Evolutionary conservation across 2,113 vertebrate species (phyloP), one percentile per base, ranked within the genome.

Genomic region (Rhinolophus sinicus): DNA sequence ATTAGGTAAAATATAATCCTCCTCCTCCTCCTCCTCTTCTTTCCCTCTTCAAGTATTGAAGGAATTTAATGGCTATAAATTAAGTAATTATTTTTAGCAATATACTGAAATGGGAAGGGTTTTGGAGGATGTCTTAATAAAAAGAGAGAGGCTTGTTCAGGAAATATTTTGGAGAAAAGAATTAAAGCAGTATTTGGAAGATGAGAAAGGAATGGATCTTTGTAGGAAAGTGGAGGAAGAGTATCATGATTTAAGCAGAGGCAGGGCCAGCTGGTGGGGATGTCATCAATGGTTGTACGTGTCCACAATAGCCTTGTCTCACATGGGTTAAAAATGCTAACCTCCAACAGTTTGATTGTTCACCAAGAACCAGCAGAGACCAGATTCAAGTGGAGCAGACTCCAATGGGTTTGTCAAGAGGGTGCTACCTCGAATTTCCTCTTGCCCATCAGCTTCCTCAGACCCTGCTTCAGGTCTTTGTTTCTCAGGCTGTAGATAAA

Each of bases 401-500:
- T 38, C 52, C 35, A 83, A 12, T 24, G 30, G 3, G 22, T 35
- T 58, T 93, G 35, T 76, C 65, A 88, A 52, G 83, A 73, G 70
- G 16, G 5, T 77, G 22, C 30, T 60, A 35, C 18, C 65, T 70
- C 64, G 21, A 50, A 12, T 22, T 52, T 75, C 38, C 33, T 65
- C 9, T 35, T 90, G 19, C 40, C 24, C 35, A 96, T 11, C 8
- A 97, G 94, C 62, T 93, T 81, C 44, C 67, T 77, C 62, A 97
- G 64, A 35, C 87, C 94, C 40, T 15, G 24, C 19, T 97, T 94
- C 50, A 97, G 75, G 38, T 97, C 95, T 84, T 86, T 95, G 58
- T 97, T 97, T 52, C 93, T 96, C 30, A 95, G 81, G 33, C 97
- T 94, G 47, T 97, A 97, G 56, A 97, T 93, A 35, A 94, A 97